Evolutionary conservation across 1,140 invertebrate species (phyloP), one percentile per base, ranked within the genome.

Genomic region (Ooceraea biroi): DNA sequence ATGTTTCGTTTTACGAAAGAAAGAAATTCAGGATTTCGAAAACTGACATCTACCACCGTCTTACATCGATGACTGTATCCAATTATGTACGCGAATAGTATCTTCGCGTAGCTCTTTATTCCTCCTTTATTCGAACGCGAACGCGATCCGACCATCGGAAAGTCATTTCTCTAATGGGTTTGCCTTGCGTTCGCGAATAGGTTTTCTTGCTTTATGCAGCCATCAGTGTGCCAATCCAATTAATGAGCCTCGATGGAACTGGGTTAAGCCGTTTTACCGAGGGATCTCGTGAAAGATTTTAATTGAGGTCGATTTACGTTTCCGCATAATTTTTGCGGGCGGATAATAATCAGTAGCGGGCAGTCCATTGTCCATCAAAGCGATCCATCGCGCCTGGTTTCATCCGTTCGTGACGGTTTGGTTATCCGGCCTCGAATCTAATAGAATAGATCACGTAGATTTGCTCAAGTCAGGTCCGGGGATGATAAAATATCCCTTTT

Each of bases 161-260:
- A 69, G 36, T 80, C 50, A 66, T 44, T 78, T 61, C 30, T 57
- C 57, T 78, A 78, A 69, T 78, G 63, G 36, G 63, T 30, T n/a
- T 30, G 44, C n/a, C 44, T 65, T 76, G 22, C 27, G 25, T 55
- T 17, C 5, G 36, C 50, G 25, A 57, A 57, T 11, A 80, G 69
- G 55, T 80, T 69, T 80, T 71, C 22, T 80, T 69, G 46, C 25
- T 57, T 76, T 63, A 63, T 50, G 73, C 58, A 22, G 22, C 58
- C 36, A 50, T 52, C 73, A 19, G 12, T 36, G 19, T 30, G 58
- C 65, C 65, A 17, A 57, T 69, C 14, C 50, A 12, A 58, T 69
- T 80, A 80, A 71, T 46, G 65, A 69, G 22, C 60, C 48, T 55
- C 44, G 61, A 57, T 46, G 41, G 41, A 71, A 80, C 22, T 57